Base-by-base conservation (phyloP, 2,797 vertebrate genomes). In the Acipenser oxyrinchus region DNA sequence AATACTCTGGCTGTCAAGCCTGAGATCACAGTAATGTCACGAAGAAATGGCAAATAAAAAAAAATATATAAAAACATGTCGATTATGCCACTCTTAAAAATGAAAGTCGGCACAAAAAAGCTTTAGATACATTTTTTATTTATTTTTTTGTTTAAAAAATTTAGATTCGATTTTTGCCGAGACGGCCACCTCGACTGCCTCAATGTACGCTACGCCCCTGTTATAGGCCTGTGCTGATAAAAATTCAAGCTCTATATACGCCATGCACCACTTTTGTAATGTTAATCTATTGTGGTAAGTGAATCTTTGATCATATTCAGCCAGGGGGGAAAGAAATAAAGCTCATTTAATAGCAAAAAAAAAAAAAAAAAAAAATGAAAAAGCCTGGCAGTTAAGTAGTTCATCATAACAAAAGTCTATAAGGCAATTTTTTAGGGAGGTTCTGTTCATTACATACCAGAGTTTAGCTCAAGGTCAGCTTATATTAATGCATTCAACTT, bases 251-350 rank as follows among this genome's bases (percentile, higher is more conserved):
- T 4, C 23, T 37, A 37, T 4, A 37, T 37, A 37, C 80, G 73
- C 65, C 60, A 75, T 75, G 84, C 83, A 69, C 82, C 51, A 77
- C 83, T 91, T 91, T 92, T 92, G 88, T 90, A 77, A 92, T 91
- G 89, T 86, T 94, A 94, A 95, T 92, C 77, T 81, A 60, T 85
- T 83, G 82, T 89, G 89, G 90, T 92, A 84, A 91, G 86, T 85
- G 86, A 86, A 83, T 87, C 89, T 93, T 94, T 93, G 92, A 94
- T 93, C 89, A 85, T 86, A 90, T 91, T 90, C 89, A 88, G 82
- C 87, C 79, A 84, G 86, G 82, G 82, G 63, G 67, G 84, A 37
- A 87, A 86, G 85, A 91, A 87, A 85, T 23, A 90, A 89, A 79
- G 78, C 83, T 82, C 85, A 90, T 82, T 88, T 89, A 89, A 92